Base-by-base conservation (phyloP, 2,797 vertebrate species). In the Crenuchus spilurus region DNA sequence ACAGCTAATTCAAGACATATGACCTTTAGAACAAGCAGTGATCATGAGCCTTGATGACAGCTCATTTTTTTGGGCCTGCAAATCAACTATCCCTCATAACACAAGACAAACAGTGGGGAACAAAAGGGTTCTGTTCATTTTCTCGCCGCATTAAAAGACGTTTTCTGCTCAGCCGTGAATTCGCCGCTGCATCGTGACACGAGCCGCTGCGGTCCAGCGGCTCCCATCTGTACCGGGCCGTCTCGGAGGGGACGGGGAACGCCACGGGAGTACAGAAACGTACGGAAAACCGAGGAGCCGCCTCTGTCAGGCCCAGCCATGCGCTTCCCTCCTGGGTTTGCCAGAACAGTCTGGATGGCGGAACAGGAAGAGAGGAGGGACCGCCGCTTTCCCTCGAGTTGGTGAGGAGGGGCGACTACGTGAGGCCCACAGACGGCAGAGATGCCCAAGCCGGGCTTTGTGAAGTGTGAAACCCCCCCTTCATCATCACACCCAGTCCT, bases 181-280 rank as follows among this genome's bases (percentile, higher is more conserved):
- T 71, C 22, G 14, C 37, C 66, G 48, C 44, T 85, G 85, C 83
- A 77, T 70, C 83, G 85, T 92, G 92, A 92, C 91, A 91, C 83
- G 71, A 82, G 86, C 82, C 71, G 85, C 84, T 72, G 77, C 83
- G 90, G 90, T 91, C 91, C 89, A 90, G 46, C 57, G 83, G 83
- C 81, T 86, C 90, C 91, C 91, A 93, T 93, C 92, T 92, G 91
- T 87, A 89, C 75, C 83, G 89, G 83, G 77, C 61, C 69, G 87
- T 91, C 91, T 92, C 92, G 22, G 60, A 91, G 91, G 91, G 90
- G 82, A 10, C 67, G 77, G 70, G 44, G 71, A 74, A 85, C 86
- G 87, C 90, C 83, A 75, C 81, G 84, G 71, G 87, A 84, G 44
- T 30, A 24, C 39, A 0, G 49, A 35, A 28, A 22, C 26, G 41